phyloP scores from a whole-genome alignment of 92 coral and sea anemone species.

The Heliopora coerulea region DNA sequence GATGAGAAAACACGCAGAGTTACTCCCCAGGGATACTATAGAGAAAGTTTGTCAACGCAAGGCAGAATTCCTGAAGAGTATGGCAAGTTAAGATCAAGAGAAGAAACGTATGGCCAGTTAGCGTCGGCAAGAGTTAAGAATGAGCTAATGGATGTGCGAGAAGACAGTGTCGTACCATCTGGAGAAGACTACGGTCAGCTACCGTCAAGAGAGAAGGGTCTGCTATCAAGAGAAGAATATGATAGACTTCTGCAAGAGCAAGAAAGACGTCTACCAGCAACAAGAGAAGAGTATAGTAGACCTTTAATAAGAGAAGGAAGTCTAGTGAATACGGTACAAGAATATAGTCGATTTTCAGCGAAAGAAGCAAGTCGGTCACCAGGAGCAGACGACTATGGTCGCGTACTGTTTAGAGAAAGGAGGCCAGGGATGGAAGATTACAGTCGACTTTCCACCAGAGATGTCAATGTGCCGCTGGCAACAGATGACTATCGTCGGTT shows the following conservation, averaged over 20 bases:
- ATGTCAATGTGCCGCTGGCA: not conserved
- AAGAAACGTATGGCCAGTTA: not conserved
- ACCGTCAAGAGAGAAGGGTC: constrained; percentile 4
- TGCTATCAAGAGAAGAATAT: constrained; percentile 23
- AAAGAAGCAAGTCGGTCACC: not conserved
- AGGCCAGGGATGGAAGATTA: constrained; percentile 12
- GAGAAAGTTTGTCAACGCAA: constrained; percentile 12
- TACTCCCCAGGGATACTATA: constrained; percentile 25
- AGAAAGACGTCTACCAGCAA: not conserved
- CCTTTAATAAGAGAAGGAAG: not conserved
- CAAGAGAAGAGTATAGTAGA: constrained; percentile 15
- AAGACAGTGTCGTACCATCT: not conserved
- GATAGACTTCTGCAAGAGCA: constrained; percentile 19
- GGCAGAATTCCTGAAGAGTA: not conserved
- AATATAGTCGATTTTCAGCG: not conserved
- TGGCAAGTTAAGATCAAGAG: not conserved
- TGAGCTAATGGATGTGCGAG: not conserved
- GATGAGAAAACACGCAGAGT: constrained; percentile 40
- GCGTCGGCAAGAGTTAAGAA: not conserved
- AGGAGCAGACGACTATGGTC: constrained; percentile 2
- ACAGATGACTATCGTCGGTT: constrained; percentile 12
- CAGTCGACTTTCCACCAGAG: constrained; percentile 10
- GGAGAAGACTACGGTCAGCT: not conserved
- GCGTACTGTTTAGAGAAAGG: too few relatives aligned
- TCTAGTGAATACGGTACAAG: not conserved